Conservation (phyloP, 2,888 invertebrate genomes). For the Cetonia aurata region DNA sequence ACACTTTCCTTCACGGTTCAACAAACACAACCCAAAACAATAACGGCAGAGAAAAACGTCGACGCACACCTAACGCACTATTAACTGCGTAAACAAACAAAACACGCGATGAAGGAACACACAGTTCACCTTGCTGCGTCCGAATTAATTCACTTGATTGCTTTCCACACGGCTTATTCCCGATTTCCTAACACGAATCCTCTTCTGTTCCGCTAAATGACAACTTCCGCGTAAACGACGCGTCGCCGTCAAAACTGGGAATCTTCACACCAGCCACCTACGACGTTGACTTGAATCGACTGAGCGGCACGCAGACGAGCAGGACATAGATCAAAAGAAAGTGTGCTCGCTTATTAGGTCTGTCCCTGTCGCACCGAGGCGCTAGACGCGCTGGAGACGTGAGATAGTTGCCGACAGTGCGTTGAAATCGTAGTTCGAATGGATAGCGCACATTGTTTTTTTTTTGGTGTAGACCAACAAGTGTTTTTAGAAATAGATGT, state of each 20-base stretch:
- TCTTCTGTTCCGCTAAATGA: neutral
- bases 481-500: conserved; percentile 34
- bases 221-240: conserved; percentile 16
- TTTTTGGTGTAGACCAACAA: conserved; percentile 33
- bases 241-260: conserved; percentile 12
- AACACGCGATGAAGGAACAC: conserved; percentile 13
- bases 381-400: neutral
- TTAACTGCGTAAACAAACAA: conserved; percentile 34
- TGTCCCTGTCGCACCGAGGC: conserved; percentile 46
- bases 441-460: conserved; percentile 31
- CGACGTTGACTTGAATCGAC: conserved; percentile 40
- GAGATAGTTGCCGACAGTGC: conserved; percentile 22
- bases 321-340: conserved; percentile 50
- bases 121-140: conserved; percentile 17
- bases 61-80: conserved; percentile 18
- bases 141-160: conserved; percentile 14
- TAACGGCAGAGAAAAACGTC: neutral
- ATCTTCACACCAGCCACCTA: conserved; percentile 30
- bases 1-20: conserved; percentile 1
- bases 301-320: conserved; percentile 32
- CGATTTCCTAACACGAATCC: neutral
- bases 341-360: conserved; percentile 54
- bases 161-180: neutral
- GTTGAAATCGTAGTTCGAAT: conserved; percentile 8
- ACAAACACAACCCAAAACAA: conserved; percentile 6